Conservation (phyloP, 2,888 invertebrate genomes). For the Idaea dimidiata region DNA sequence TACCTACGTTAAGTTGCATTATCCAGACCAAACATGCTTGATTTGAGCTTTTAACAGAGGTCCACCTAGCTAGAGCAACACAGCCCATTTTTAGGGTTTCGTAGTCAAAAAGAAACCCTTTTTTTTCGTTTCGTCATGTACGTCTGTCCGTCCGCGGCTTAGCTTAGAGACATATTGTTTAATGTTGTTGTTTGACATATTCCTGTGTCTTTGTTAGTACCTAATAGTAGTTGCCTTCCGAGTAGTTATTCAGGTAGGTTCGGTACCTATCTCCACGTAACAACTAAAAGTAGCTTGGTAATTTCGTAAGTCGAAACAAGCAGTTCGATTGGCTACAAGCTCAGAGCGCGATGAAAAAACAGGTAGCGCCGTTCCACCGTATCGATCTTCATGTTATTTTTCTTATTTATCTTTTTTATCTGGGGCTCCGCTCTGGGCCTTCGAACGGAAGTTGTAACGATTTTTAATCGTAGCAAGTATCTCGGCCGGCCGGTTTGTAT, state of each 20-base stretch:
- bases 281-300: conserved; percentile 8
- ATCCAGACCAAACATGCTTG: too few relatives aligned
- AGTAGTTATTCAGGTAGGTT: neutral
- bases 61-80: too few relatives aligned
- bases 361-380: conserved; percentile 75
- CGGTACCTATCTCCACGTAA: conserved; percentile 4
- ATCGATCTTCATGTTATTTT: conserved; percentile 78
- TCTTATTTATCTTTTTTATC: conserved; percentile 78
- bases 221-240: neutral
- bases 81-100: too few relatives aligned
- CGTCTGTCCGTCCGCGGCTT: too few relatives aligned
- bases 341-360: conserved; percentile 68
- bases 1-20: too few relatives aligned
- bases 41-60: too few relatives aligned
- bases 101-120: too few relatives aligned
- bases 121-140: too few relatives aligned
- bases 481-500: conserved; percentile 65
- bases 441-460: conserved; percentile 80
- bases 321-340: conserved; percentile 49
- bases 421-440: conserved; percentile 64
- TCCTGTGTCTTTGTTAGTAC: too few relatives aligned
- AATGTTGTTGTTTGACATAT: too few relatives aligned
- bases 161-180: too few relatives aligned
- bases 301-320: conserved; percentile 28
- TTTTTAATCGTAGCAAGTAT: conserved; percentile 79